Conservation (phyloP, 2,888 invertebrate species). For the Sipunculus nudus region DNA sequence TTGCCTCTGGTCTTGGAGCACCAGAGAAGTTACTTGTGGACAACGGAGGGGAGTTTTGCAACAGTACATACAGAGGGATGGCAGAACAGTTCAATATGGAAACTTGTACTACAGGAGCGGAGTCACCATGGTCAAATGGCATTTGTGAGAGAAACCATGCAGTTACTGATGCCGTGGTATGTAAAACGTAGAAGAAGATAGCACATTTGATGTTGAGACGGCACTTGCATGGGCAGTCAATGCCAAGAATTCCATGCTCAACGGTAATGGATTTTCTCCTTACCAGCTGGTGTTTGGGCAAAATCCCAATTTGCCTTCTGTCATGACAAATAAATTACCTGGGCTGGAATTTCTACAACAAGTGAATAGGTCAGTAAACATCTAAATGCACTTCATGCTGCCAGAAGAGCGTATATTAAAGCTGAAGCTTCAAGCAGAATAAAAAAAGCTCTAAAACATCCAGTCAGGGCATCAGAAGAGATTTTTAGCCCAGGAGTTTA, state of each 20-base stretch:
- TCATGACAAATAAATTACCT: conserved; percentile 7
- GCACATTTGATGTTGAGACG: not conserved
- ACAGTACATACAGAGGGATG: not conserved
- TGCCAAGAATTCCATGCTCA: not conserved
- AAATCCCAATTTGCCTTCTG: conserved; percentile 3
- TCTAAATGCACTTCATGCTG: conserved; percentile 7
- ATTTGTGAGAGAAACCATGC: conserved; percentile 4
- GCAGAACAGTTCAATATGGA: conserved; percentile 3
- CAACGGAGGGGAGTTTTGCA: not conserved
- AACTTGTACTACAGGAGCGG: not conserved
- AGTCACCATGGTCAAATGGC: conserved; percentile 2
- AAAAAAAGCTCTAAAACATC: conserved; percentile 23
- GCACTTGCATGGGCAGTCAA: not conserved
- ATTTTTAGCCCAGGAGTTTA: not conserved
- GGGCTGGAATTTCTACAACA: conserved; percentile 10
- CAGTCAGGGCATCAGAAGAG: conserved; percentile 17
- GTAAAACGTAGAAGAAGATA: not conserved
- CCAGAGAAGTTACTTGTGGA: conserved; percentile 2
- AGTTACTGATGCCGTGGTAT: not conserved
- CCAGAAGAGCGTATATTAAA: conserved; percentile 20
- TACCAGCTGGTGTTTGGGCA: not conserved
- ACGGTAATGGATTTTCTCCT: not conserved
- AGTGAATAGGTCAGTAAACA: not conserved
- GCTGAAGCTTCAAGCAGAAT: conserved; percentile 33
- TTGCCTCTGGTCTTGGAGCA: not conserved